These are phyloP conservation scores for Xestia rhomboidea DNA, from an alignment of 2,888 invertebrate species.

Conservation along the genomic window DNA sequence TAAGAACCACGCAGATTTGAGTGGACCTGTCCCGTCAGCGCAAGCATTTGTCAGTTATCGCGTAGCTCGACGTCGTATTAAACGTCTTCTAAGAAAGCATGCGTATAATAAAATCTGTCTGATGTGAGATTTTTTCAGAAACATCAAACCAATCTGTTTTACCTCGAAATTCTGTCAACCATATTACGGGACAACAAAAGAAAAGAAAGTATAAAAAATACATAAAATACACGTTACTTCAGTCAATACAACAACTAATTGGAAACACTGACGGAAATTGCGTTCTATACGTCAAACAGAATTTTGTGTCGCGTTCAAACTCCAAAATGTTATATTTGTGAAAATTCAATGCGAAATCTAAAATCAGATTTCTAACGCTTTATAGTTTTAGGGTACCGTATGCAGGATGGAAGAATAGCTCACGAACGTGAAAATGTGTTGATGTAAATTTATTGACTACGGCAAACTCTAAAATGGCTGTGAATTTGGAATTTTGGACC, in stretches of 20 bases:
- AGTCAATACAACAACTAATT: constrained; percentile 20
- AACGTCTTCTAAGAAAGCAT: background rate
- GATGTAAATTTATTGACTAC: background rate
- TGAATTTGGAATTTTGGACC: too few relatives aligned
- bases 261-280: constrained; percentile 25
- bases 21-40: too few relatives aligned
- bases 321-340: constrained; percentile 36
- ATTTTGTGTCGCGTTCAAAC: constrained; percentile 23
- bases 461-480: background rate
- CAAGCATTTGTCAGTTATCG: too few relatives aligned
- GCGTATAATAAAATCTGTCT: background rate
- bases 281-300: constrained; percentile 36
- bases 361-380: constrained; percentile 52
- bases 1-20: too few relatives aligned
- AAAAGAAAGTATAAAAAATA: background rate
- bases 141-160: background rate
- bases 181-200: background rate
- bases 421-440: background rate
- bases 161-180: background rate
- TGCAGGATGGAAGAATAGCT: background rate
- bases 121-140: background rate
- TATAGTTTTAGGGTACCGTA: constrained; percentile 44
- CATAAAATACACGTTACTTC: background rate
- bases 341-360: constrained; percentile 46
- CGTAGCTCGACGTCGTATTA: too few relatives aligned